Percentiles rank a stretch among this genome's conserved stretches.
Evolutionary conservation across 2,888 invertebrate genomes (phyloP).

Genomic region (Salticus scenicus): DNA sequence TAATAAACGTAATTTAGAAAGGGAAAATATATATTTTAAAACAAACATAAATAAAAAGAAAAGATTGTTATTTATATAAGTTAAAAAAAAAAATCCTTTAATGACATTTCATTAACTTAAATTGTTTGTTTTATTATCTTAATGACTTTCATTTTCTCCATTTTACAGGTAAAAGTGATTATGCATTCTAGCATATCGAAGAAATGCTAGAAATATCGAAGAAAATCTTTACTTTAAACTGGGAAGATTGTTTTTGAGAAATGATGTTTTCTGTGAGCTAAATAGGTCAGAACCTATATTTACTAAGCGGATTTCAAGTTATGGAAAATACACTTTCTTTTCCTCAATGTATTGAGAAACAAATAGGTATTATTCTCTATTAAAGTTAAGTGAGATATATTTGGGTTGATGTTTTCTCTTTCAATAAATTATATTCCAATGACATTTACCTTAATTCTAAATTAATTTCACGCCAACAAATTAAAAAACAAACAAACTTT

Average conservation of each 20-base stretch:
- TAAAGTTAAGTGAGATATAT: not conserved
- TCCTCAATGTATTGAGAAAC: not conserved
- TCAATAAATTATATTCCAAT: not conserved
- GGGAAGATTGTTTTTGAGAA: not conserved
- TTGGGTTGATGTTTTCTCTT: not conserved
- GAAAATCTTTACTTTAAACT: not conserved
- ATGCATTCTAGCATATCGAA: not conserved
- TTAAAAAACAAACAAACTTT: too few relatives aligned
- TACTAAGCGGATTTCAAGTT: conserved; percentile 12
- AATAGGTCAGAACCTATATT: conserved; percentile 10
- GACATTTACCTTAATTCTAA: not conserved
- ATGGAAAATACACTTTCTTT: not conserved
- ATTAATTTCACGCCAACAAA: too few relatives aligned
- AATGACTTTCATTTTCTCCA: not conserved
- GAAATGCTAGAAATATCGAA: too few relatives aligned
- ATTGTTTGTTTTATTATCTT: too few relatives aligned
- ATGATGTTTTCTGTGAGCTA: not conserved
- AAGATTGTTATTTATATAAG: too few relatives aligned
- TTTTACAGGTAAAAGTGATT: not conserved
- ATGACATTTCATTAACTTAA: not conserved
- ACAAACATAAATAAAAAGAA: too few relatives aligned
- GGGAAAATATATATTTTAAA: too few relatives aligned
- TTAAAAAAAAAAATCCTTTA: not conserved
- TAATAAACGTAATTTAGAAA: too few relatives aligned
- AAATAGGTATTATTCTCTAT: not conserved